Evolutionary conservation across 2,113 vertebrate genomes (phyloP).

Genomic region (Anseranas semipalmata): DNA sequence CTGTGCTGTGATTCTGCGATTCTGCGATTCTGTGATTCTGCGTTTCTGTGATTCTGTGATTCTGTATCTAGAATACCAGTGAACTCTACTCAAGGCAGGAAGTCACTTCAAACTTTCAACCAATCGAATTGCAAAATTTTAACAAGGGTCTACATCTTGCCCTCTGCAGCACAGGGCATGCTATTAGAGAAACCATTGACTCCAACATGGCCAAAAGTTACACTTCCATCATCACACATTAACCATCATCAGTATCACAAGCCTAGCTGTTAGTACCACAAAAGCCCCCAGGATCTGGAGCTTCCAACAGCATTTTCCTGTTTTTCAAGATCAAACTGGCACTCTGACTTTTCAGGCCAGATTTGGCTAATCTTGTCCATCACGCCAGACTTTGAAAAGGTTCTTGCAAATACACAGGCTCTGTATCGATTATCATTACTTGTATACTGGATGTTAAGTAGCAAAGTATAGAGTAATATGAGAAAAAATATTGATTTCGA

Average conservation of each 20-base stretch:
- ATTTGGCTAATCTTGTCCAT: constrained; percentile 20
- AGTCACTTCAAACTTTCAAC: not conserved
- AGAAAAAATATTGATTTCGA: constrained; percentile 78
- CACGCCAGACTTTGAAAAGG: constrained; percentile 23
- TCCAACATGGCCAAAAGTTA: not conserved
- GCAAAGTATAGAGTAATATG: constrained; percentile 70
- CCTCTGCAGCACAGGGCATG: not conserved
- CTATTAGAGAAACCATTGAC: not conserved
- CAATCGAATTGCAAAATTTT: not conserved
- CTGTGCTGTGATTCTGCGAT: not conserved
- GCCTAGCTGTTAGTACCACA: too few relatives aligned
- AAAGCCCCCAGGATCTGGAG: not conserved
- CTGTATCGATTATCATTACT: constrained; percentile 70
- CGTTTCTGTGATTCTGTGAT: not conserved
- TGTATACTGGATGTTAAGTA: constrained; percentile 55
- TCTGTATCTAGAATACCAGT: not conserved
- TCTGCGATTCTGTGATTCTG: not conserved
- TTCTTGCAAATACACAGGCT: constrained; percentile 39
- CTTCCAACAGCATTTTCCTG: not conserved
- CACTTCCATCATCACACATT: not conserved
- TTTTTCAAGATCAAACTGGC: not conserved
- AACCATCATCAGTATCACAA: accelerated
- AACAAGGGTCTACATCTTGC: not conserved
- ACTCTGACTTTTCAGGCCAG: constrained; percentile 14
- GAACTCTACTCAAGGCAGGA: not conserved